Base-by-base conservation (phyloP, 2,888 invertebrate species). In the Syrista parreyssii region DNA sequence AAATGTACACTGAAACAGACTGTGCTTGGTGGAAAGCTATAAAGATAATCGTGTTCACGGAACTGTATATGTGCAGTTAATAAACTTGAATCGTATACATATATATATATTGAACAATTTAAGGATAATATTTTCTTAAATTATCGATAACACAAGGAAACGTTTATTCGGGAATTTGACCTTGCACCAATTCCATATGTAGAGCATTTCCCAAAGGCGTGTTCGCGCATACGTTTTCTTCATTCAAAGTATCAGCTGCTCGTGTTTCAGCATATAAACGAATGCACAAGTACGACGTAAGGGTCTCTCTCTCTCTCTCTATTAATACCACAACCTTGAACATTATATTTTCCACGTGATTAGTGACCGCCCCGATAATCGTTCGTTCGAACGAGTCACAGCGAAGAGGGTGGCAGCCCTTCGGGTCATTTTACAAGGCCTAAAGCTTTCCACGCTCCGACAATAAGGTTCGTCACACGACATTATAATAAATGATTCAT, bases 361-460 rank as follows among this genome's bases (percentile, higher is more conserved):
- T 84, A 84, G 73, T 34, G 36, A 31, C 68, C n/a, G n/a, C 68
- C 75, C 82, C 84, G 82, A 83, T 85, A 83, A 85, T 85, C 84
- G 81, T 80, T 84, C 83, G 79, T 78, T 81, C 82, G 79, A 74
- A 80, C 78, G 75, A 72, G 68, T 68, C 55, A 75, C 73, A 40
- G 55, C 73, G 71, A 33, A 55, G 69, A 32, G 31, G 12, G 71
- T 31, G 71, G 9, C 23, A 55, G 23, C 23, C 55, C 55, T 55
- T 55, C 1, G 23, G 23, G 23, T 6, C 9, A 23, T 55, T 55
- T 55, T 55, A 55, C 55, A 55, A 55, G 2, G 55, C 55, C 9
- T 23, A 55, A 55, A 55, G 9, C 6, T 23, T 55, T 1, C 55
- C 15, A 23, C 23, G 23, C 9, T 23, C 23, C 55, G 55, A 55